phyloP scores from a whole-genome alignment of 1,140 invertebrate species.

The Lanistes nyassanus region DNA sequence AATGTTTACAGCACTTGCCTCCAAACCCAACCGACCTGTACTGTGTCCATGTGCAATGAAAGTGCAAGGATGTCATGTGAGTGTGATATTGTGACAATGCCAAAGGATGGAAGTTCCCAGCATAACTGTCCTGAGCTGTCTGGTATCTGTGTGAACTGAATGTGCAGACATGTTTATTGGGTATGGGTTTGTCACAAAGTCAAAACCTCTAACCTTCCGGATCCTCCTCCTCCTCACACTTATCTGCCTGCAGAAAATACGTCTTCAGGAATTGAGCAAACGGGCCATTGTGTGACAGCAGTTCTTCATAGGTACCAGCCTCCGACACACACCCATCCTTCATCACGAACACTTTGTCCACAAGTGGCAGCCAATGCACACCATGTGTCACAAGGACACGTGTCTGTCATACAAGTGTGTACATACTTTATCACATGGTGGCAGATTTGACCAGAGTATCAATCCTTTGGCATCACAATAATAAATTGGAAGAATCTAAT shows the following conservation, averaged over 20 bases:
- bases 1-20: too few species aligned
- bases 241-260: constrained; percentile 24
- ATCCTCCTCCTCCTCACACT: constrained; percentile 19
- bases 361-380: constrained; percentile 55
- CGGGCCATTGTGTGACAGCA: constrained; percentile 41
- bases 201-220: not conserved
- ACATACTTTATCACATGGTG: not conserved
- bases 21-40: too few species aligned
- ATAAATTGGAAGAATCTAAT: too few species aligned
- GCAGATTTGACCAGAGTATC: not conserved
- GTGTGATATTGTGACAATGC: too few species aligned
- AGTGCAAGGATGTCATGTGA: too few species aligned
- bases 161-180: not conserved
- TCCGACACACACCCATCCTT: constrained; percentile 51
- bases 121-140: too few species aligned
- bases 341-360: constrained; percentile 71
- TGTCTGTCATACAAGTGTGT: constrained; percentile 38
- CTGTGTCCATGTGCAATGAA: too few species aligned
- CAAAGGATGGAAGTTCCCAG: too few species aligned
- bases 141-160: not conserved
- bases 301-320: constrained; percentile 44
- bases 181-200: not conserved
- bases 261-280: constrained; percentile 46
- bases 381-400: constrained; percentile 53
- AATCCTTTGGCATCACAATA: too few species aligned